Percentiles rank a stretch among this genome's conserved stretches.
Conservation (phyloP, 2,888 invertebrate genomes). For the Agonopterix alstromeriana region DNA sequence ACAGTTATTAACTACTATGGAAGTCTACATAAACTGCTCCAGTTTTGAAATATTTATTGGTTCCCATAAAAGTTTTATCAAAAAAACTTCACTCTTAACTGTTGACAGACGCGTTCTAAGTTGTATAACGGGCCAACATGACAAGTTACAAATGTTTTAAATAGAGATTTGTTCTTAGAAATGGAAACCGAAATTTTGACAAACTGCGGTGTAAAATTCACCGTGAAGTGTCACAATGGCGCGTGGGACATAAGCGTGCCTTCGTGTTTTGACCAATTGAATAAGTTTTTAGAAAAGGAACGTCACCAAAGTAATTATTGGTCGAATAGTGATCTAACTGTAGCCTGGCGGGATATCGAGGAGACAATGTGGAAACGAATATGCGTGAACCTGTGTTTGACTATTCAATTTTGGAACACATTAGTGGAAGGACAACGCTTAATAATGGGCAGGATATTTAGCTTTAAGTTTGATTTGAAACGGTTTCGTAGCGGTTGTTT, state of each 20-base stretch:
- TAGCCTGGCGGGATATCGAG: slow-evolving; percentile 54
- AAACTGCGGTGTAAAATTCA: slow-evolving; percentile 62
- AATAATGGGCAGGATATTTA: slow-evolving; percentile 8
- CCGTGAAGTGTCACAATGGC: slow-evolving; percentile 42
- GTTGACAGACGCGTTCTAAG: slow-evolving; percentile 39
- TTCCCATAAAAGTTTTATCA: slow-evolving; percentile 46
- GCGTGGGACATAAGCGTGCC: slow-evolving; percentile 63
- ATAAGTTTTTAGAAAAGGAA: slow-evolving; percentile 52
- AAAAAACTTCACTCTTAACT: slow-evolving; percentile 50
- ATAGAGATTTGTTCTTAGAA: slow-evolving; percentile 51
- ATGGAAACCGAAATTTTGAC: slow-evolving; percentile 72
- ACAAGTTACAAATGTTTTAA: slow-evolving; percentile 42
- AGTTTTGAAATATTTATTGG: slow-evolving; percentile 69
- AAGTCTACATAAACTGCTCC: slow-evolving; percentile 66
- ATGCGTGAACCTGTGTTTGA: slow-evolving; percentile 34
- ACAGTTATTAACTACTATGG: slow-evolving; percentile 69
- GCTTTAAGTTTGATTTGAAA: neutral
- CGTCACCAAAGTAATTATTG: slow-evolving; percentile 69
- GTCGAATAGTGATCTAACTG: slow-evolving; percentile 54
- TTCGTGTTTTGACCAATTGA: slow-evolving; percentile 63
- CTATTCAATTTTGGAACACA: slow-evolving; percentile 15
- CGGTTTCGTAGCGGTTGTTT: slow-evolving; percentile 14
- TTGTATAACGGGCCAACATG: slow-evolving; percentile 60
- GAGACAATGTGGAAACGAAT: slow-evolving; percentile 36
- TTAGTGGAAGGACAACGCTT: slow-evolving; percentile 21